These are phyloP conservation scores for Apocheima hispidaria DNA, from an alignment of 2,888 invertebrate species.

Conservation along the genomic window DNA sequence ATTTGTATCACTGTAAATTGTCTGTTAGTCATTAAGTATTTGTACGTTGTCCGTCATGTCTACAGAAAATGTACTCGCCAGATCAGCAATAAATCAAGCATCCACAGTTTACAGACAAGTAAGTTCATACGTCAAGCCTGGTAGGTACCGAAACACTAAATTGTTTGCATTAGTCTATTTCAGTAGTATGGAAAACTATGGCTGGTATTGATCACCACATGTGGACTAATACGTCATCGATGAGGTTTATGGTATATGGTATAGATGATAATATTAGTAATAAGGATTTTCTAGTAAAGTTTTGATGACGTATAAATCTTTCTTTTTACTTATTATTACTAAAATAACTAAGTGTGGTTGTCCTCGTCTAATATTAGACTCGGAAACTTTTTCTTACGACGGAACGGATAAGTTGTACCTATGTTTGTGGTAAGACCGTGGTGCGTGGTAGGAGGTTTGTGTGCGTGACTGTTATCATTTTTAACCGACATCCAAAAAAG, in stretches of 20 bases:
- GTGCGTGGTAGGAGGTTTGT: too few species aligned
- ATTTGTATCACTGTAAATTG: too few species aligned
- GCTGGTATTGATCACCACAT: constrained; percentile 27
- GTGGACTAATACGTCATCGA: constrained; percentile 25
- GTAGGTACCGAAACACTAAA: constrained; percentile 13
- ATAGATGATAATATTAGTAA: background rate
- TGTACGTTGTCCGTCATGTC: background rate
- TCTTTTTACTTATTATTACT: too few species aligned
- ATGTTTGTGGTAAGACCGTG: too few species aligned
- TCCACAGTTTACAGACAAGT: constrained; percentile 30
- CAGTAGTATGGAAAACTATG: constrained; percentile 23
- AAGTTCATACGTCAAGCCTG: constrained; percentile 37
- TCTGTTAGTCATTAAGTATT: background rate
- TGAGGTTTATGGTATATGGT: background rate
- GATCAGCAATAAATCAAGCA: constrained; percentile 19
- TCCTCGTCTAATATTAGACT: too few species aligned
- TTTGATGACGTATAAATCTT: too few species aligned
- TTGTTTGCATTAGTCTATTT: constrained; percentile 41
- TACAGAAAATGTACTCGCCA: background rate
- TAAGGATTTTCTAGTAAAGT: too few species aligned
- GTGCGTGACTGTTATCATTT: too few species aligned
- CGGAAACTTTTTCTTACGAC: too few species aligned
- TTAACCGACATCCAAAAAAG: too few species aligned
- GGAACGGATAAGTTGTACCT: too few species aligned
- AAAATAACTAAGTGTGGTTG: too few species aligned